Evolutionary conservation across 2,113 vertebrate genomes (phyloP), one percentile per base, ranked within the genome.

Genomic region (Hyaena hyaena): DNA sequence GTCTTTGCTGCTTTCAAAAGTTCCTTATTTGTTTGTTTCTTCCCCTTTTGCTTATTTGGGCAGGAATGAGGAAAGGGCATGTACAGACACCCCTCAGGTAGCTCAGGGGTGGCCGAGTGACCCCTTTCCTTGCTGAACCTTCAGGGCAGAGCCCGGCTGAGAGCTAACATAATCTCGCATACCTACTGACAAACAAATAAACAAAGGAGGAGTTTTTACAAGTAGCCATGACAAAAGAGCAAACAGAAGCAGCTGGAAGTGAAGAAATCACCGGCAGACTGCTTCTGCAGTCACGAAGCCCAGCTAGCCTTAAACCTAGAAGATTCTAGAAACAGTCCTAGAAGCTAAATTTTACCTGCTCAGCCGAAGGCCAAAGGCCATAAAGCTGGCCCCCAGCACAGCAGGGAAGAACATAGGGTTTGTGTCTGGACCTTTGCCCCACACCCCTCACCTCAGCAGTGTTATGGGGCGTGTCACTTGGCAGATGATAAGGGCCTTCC

Each of bases 121-220:
- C 55, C 43, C 24, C 16, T 89, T 93, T 82, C 19, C 63, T 53
- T 21, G 26, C 21, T 23, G 39, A 83, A 55, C 53, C 61, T 93
- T 90, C 17, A 53, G 87, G 83, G 39, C 63, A 92, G 50, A 84
- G 88, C 48, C 79, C 39, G 80, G 39, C 39, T 45, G 68, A 89
- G n/a, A 68, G 26, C 50, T 85, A 48, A 85, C 71, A 48, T 26
- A 48, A 95, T 69, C 82, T 93, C 53, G 55, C 74, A 66, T 43
- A 74, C 79, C 55, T 73, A 50, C 55, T 12, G 65, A 68, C 66
- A 95, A 96, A 97, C 21, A 95, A 81, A 82, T 86, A 83, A 79
- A 86, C 53, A 95, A 39, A 95, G 94, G 45, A 94, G 91, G 84
- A 71, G 68, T 24, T 95, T 73, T 81, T 77, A 55, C 73, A 26